Base-by-base conservation (phyloP, 2,113 vertebrate species). In the Chaenocephalus aceratus region DNA sequence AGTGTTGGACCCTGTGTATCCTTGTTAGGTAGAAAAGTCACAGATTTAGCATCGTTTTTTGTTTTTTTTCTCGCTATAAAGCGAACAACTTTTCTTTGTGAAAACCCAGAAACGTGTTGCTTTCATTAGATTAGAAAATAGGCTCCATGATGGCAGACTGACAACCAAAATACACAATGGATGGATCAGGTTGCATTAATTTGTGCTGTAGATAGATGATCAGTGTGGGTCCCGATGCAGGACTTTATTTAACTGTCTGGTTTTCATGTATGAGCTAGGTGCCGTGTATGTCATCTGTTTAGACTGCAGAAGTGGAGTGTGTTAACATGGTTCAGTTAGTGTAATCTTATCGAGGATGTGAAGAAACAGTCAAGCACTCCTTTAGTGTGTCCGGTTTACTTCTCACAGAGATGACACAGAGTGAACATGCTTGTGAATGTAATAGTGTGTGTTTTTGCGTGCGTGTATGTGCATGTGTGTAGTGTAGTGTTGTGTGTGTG, bases 201-300 rank as follows among this genome's bases (percentile, higher is more conserved):
- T 85, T 59, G 66, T 45, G 61, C 52, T 68, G 51, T 21, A 51
- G 49, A 8, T 10, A 71, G 56, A 75, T 3, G 16, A 59, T 79
- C 18, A 65, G 48, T 54, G 49, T 26, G 51, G 67, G 34, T 83
- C 44, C 75, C 26, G 51, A 72, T 60, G 46, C 80, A 45, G 23
- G 48, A 18, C 16, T 76, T 78, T 41, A 60, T 71, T 82, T 30
- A 57, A 61, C 60, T 18, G 70, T 80, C 79, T 75, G 73, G 44
- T 26, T 78, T 87, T 81, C 59, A 71, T 86, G 85, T 79, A 70
- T 63, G 78, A 82, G 73, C 53, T 51, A 44, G 46, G 23, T 66
- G 67, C 73, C 51, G 78, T 84, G 80, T 86, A 78, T 86, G 83
- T 89, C 81, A 80, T 89, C 62, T 89, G 90, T 92, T 92, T 88